Base-by-base conservation (phyloP, 2,888 invertebrate species). In the Molanna angustata region DNA sequence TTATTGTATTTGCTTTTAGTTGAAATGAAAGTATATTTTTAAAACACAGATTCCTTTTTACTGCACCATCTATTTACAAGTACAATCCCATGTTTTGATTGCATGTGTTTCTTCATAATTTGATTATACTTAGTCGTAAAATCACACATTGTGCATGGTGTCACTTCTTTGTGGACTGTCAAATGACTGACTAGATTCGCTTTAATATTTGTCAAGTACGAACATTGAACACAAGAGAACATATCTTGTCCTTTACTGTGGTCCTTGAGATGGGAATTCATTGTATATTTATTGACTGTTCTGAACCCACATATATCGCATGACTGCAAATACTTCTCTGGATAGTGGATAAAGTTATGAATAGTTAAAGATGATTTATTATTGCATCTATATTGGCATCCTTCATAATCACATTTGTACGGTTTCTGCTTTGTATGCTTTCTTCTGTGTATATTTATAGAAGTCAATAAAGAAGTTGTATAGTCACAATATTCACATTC, bases 31-130 rank as follows among this genome's bases (percentile, higher is more conserved):
- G n/a, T n/a, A n/a, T n/a, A n/a, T n/a, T n/a, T n/a, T n/a, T n/a
- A n/a, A n/a, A n/a, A n/a, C n/a, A n/a, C n/a, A n/a, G n/a, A n/a
- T n/a, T n/a, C n/a, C n/a, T n/a, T n/a, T n/a, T n/a, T n/a, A n/a
- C n/a, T n/a, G n/a, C n/a, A n/a, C n/a, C n/a, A n/a, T n/a, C n/a
- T n/a, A n/a, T n/a, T 41, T 4, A 4, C 4, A 4, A 41, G 20
- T 4, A n/a, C 13, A 21, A 41, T 20, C 2, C 41, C 41, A 18
- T 41, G 41, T 19, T 18, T 14, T 41, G 14, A 13, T 11, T 20
- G 19, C 41, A 41, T 17, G 18, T 41, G 41, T 20, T 41, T 41
- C 14, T 21, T 41, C 41, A 41, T 41, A 21, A 21, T 41, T 6
- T 41, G 21, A 4, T 41, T 21, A 41, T 41, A 41, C 21, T 41